phyloP scores from a whole-genome alignment of 2,113 vertebrate genomes.

The Podarcis cretensis region DNA sequence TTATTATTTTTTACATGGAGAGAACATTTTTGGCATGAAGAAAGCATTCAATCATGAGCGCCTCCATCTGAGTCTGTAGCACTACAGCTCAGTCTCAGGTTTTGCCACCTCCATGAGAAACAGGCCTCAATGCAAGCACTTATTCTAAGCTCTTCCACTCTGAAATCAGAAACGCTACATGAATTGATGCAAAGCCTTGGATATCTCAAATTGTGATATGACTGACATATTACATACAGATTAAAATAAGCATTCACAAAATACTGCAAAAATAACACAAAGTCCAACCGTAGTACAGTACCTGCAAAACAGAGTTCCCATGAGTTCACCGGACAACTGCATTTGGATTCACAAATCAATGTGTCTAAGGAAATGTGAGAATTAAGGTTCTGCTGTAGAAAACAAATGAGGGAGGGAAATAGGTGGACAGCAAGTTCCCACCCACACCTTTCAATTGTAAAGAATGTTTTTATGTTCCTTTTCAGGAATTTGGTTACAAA shows the following conservation, averaged over 20 bases:
- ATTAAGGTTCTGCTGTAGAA: neutral
- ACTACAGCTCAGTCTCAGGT: neutral
- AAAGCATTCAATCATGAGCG: neutral
- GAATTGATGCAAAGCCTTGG: neutral
- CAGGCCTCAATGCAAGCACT: neutral
- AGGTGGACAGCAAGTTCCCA: neutral
- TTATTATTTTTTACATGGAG: neutral
- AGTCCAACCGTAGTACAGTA: neutral
- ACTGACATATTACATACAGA: neutral
- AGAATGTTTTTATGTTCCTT: neutral
- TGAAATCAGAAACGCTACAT: neutral
- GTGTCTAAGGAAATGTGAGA: neutral
- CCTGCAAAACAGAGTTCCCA: neutral
- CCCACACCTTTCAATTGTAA: neutral
- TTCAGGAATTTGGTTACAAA: neutral
- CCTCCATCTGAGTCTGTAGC: neutral
- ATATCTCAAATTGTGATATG: neutral
- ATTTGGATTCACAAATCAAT: neutral
- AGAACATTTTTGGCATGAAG: too few species aligned
- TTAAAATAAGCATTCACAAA: neutral
- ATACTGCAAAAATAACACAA: conserved; percentile 1
- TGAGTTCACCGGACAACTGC: too few species aligned
- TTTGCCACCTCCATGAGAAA: neutral
- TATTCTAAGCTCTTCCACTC: neutral
- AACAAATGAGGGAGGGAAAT: too few species aligned